Conservation (phyloP, 2,888 invertebrate genomes). For the Drosophila kuntzei region DNA sequence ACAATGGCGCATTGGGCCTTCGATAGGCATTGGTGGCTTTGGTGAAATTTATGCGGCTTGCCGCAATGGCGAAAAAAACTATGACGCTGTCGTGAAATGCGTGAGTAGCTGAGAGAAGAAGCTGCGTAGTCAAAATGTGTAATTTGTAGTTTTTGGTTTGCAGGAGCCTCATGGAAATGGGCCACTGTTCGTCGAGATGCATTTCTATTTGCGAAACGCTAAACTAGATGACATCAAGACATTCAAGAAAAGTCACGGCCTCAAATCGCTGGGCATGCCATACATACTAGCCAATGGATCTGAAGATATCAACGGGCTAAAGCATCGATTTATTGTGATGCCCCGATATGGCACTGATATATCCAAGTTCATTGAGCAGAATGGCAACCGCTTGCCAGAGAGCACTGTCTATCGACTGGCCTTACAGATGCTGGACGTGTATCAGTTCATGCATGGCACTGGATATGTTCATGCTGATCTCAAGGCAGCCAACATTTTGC, state of each 20-base stretch:
- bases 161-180: conserved; percentile 97
- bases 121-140: background rate
- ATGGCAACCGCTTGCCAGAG: conserved; percentile 89
- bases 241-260: conserved; percentile 84
- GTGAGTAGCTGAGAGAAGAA: conserved; percentile 86
- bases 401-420: conserved; percentile 92
- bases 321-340: conserved; percentile 95
- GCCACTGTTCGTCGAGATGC: conserved; percentile 96
- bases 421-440: conserved; percentile 93
- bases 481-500: conserved; percentile 96
- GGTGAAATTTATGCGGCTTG: conserved; percentile 96
- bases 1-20: conserved; percentile 93
- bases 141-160: background rate
- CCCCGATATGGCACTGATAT: conserved; percentile 95
- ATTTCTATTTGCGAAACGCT: conserved; percentile 93
- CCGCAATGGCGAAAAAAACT: conserved; percentile 87
- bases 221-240: conserved; percentile 90
- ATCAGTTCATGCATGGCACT: conserved; percentile 96
- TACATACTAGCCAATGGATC: conserved; percentile 93
- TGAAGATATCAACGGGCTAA: conserved; percentile 89
- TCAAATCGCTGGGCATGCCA: conserved; percentile 93
- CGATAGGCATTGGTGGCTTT: conserved; percentile 96
- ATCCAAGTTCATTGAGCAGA: conserved; percentile 90
- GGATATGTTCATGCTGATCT: conserved; percentile 98
- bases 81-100: conserved; percentile 92